Evolutionary conservation across 2,888 invertebrate species (phyloP).

Genomic region (Fissipunctia ypsillon): DNA sequence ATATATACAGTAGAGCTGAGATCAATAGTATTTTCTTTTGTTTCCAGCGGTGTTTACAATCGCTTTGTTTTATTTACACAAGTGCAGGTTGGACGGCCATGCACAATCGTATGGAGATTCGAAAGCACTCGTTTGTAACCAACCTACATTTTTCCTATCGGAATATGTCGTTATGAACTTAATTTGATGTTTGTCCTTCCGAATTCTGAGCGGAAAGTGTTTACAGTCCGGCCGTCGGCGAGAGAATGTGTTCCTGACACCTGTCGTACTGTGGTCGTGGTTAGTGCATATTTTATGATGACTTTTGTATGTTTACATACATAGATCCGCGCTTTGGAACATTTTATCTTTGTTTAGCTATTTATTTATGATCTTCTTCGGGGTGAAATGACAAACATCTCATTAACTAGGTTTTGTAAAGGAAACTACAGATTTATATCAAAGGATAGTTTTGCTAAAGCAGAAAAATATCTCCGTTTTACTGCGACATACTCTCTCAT

Average conservation of each 20-base stretch:
- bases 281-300: background rate
- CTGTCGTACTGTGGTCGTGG: too few relatives aligned
- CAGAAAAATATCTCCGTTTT: background rate
- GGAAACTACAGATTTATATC: background rate
- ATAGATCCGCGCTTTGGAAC: background rate
- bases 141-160: slow-evolving; percentile 46
- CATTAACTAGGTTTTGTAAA: too few relatives aligned
- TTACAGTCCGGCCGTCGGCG: too few relatives aligned
- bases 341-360: background rate
- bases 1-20: background rate
- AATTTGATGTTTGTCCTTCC: slow-evolving; percentile 46
- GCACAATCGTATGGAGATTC: slow-evolving; percentile 8
- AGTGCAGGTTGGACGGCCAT: slow-evolving; percentile 50
- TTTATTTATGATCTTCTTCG: background rate
- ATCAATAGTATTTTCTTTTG: slow-evolving; percentile 55
- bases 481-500: background rate
- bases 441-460: background rate
- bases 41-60: slow-evolving; percentile 48
- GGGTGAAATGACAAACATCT: background rate
- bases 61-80: slow-evolving; percentile 59
- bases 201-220: slow-evolving; percentile 21
- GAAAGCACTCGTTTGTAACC: slow-evolving; percentile 47
- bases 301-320: background rate
- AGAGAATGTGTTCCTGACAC: too few relatives aligned
- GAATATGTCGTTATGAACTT: slow-evolving; percentile 23